Evolutionary conservation across 2,113 vertebrate genomes (phyloP), one percentile per base, ranked within the genome.

Genomic region (Caranx ignobilis): DNA sequence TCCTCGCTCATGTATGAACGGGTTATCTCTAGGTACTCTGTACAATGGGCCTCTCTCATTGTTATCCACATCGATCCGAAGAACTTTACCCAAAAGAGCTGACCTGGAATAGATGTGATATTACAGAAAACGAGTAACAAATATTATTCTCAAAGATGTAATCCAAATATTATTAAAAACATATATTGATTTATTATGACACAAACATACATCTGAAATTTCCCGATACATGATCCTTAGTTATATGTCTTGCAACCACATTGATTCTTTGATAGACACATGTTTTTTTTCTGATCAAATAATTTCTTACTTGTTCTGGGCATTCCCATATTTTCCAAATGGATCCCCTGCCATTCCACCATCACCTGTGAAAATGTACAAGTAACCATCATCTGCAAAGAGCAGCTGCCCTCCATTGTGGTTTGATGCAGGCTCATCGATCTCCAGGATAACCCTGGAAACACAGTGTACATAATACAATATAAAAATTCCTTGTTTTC

Each of bases 321-420:
- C 93, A 6, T 99, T 99, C 87, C 98, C 98, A 76, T 96, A 97
- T 84, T 95, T 92, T 8, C 98, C 98, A 78, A 99, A 99, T 34
- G 98, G 98, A 87, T 99, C 98, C 79, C 98, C 98, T 6, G 96
- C 98, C 97, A 98, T 99, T 47, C 98, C 98, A 15, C 98, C 98
- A 2, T 99, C 98, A 43, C 98, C 98, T 18, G 97, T 99, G 85
- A 99, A 99, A 89, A 99, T 95, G 86, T 99, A 99, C 84, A 99
- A 95, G 88, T 96, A 98, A 0, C 95, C 97, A 3, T 99, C 98
- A 41, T 97, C 94, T 56, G 96, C 97, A 50, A 99, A 99, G 13
- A 99, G 95, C 70, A 99, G 84, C 89, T 98, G 96, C 31, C 98
- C 98, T 71, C 98, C 98, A 0, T 99, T 99, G 84, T 99, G 98